Base-by-base conservation (phyloP, 2,113 vertebrate species). In the Dicerorhinus sumatrensis region DNA sequence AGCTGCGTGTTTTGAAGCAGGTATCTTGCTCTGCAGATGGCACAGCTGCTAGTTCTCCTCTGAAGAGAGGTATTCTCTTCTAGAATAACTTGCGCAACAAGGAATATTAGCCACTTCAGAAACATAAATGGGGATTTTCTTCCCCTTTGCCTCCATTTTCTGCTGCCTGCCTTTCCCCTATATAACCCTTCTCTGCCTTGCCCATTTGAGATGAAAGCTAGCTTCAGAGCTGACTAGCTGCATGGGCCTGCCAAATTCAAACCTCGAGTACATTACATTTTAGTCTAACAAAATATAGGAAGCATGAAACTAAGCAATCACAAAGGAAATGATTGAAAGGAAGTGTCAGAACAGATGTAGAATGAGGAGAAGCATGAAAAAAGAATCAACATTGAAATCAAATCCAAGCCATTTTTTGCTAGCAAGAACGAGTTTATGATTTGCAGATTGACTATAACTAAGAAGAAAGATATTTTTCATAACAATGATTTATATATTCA, bases 261-360 rank as follows among this genome's bases (percentile, higher is more conserved):
- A 98, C 93, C 77, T 93, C 72, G 96, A 97, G 95, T 77, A 93
- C 75, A 93, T 97, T 97, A 90, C 21, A 87, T 98, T 98, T 98
- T 95, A 96, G 88, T 84, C 91, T 98, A 95, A 96, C 93, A 96
- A 98, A 98, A 97, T 95, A 94, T 73, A 98, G 83, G 73, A 97
- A 97, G 96, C 72, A 97, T 65, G 97, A 98, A 98, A 91, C 90
- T 94, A 96, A 98, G 87, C 93, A 98, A 95, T 98, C 96, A 98
- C 96, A 98, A 98, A 98, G 65, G 54, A 97, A 98, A 97, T 97
- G 75, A 98, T 86, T 98, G 98, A 98, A 98, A 98, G 67, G 84
- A 98, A 98, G 92, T 98, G 75, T 97, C 95, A 83, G 91, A 98
- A 97, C 89, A 96, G 91, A 98, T 90, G 92, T 70, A 98, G 77